Base-by-base conservation (phyloP, 2,888 invertebrate species). In the Elysia crispata region DNA sequence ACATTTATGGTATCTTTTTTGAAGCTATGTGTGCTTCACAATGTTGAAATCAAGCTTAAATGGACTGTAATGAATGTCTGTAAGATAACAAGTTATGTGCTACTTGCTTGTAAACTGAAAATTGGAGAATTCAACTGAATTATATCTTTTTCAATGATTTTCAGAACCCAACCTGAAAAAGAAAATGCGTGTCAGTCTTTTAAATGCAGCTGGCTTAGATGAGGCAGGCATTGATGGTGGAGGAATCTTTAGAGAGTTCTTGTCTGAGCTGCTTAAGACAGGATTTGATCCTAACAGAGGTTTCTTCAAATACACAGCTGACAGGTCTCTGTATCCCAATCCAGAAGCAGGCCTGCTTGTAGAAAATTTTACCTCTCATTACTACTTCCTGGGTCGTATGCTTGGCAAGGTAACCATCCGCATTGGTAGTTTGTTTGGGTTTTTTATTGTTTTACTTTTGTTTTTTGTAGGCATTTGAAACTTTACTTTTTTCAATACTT, bases 141-240 rank as follows among this genome's bases (percentile, higher is more conserved):
- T 60, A 25, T 66, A 28, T n/a, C 13, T 20, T 31, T 31, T 33
- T 31, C 41, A 25, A 70, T 41, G 41, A 6, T 64, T 18, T 18
- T 1, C 90, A 97, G 98, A 97, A 89, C 96, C 97, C 0, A 97
- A 98, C 90, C 91, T 98, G 87, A 95, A 96, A 83, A 93, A 96
- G 81, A 96, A 96, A 89, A 95, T 98, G 90, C 94, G 97, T 70
- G 96, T 98, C 3, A 97, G 97, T 89, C 94, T 98, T 86, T 95
- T 97, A 67, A 99, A 98, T 89, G 95, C 95, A 80, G 95, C 96
- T 0, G 99, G 98, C 0, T 93, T 97, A 20, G 96, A 97, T 87
- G 99, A 99, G 92, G 97, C 97, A 0, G 99, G 99, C 0, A 96
- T 99, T 1, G 99, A 99, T 91, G 99, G 99, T 1, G 99, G 99